Base-by-base conservation (phyloP, 1,140 invertebrate genomes). In the Orius insidiosus region DNA sequence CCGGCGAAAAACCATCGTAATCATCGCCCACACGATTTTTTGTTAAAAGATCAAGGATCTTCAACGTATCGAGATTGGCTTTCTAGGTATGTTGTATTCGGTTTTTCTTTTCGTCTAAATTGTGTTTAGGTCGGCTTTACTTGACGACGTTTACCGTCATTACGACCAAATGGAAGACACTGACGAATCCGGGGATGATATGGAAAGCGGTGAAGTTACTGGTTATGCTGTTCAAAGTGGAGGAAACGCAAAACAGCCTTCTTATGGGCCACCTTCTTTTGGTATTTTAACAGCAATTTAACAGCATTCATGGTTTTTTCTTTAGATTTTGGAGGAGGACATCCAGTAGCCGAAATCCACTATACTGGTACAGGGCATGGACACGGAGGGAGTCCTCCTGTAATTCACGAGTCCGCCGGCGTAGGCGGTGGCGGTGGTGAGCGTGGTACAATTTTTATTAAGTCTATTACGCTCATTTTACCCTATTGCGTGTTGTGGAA, bases 61-160 rank as follows among this genome's bases (percentile, higher is more conserved):
- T 61, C 64, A 5, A 69, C 69, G 54, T 80, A 80, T 54, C 74
- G 77, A 59, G 66, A 76, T 39, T 79, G 77, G 76, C 55, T 80
- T 8, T 59, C 71, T 15, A 75, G 72, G 77, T 78, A 62, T 64
- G 11, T 48, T 4, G 33, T 8, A 47, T 7, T 24, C 11, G n/a
- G n/a, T n/a, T 7, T 36, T 39, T 45, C 3, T 13, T n/a, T 45
- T 5, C 3, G n/a, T 31, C 24, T 39, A 18, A 48, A 33, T 7
- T 53, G 1, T 38, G 39, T 52, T 10, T 48, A 75, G 73, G 47
- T 72, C 69, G 7, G 66, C 74, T 1, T 72, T 70, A 8, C 52
- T 76, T 14, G 69, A 75, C 52, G 73, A 76, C 49, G 63, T 76
- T 24, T 72, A 75, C 55, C 62, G 63, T 46, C 71, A 75, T 50